A percentile compares a stretch with the other conserved stretches of the same genome.
Conservation (phyloP, 2,888 invertebrate species). For the Acanthacorydalis orientalis region DNA sequence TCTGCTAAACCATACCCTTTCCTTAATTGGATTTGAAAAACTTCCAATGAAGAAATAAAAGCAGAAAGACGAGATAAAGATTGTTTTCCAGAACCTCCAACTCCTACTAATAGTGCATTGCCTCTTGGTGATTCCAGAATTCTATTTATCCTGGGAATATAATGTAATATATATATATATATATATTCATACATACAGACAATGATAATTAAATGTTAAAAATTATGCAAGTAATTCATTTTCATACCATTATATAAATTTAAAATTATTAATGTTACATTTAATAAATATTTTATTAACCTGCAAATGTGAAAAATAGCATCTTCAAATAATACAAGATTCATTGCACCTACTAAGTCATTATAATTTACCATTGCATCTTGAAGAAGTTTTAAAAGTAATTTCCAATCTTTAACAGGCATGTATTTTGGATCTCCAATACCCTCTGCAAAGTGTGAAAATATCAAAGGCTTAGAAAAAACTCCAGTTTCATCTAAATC, state of each 20-base stretch:
- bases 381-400: conserved; percentile 51
- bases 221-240: no score
- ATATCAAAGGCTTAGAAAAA: conserved; percentile 64
- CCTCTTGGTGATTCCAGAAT: conserved; percentile 85
- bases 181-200: background rate
- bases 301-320: conserved; percentile 86
- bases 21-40: conserved; percentile 82
- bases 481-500: conserved; percentile 56
- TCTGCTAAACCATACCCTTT: conserved; percentile 64
- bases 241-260: no score
- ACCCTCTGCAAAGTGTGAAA: conserved; percentile 83
- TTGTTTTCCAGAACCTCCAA: conserved; percentile 91
- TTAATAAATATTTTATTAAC: conserved; percentile 19
- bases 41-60: conserved; percentile 80
- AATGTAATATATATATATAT: conserved; percentile 2
- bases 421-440: conserved; percentile 84
- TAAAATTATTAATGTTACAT: background rate
- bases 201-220: background rate
- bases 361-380: conserved; percentile 77
- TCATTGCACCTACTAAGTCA: conserved; percentile 81
- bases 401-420: conserved; percentile 53
- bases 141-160: conserved; percentile 56
- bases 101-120: conserved; percentile 81
- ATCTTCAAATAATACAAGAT: conserved; percentile 86
- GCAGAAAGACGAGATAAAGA: conserved; percentile 76